Evolutionary conservation across 2,888 invertebrate genomes (phyloP), one percentile per base, ranked within the genome.

Genomic region (Ommatoiulus sabulosus): DNA sequence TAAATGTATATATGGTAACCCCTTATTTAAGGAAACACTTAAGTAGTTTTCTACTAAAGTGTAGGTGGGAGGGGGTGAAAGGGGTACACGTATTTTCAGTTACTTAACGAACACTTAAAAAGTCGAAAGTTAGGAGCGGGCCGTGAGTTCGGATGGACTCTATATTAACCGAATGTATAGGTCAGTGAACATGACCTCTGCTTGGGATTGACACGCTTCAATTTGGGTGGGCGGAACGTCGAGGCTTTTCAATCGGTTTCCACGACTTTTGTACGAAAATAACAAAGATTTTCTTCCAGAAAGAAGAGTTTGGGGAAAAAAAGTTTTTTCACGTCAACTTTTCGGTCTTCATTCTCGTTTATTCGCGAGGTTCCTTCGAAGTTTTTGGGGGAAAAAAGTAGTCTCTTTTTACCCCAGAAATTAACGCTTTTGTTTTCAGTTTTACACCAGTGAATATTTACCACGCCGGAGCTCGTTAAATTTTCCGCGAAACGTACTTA

Each of bases 141-240:
- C 8, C 72, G 24, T 72, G 20, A 72, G 72, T 72, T 72, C 72
- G 24, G 72, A 72, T 72, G 24, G 72, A 72, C 24, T 72, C 24
- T 24, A n/a, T n/a, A 72, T 72, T 72, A 72, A 72, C 20, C 72
- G 6, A 72, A 24, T 24, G 72, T 24, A 72, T 24, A 72, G 72
- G 72, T 72, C 72, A n/a, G 7, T 72, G 72, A 72, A 72, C 24
- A 72, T 72, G 72, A 72, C 20, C 72, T 24, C 72, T 72, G 72
- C 24, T n/a, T 63, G n/a, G n/a, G n/a, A 63, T n/a, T 63, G 63
- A 63, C 17, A n/a, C 72, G 20, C 72, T 24, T 72, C 72, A 72
- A 72, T 52, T 72, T 24, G 24, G 24, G 24, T 72, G 72, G 72
- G 5, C 72, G 24, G 24, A 72, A 24, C 72, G 6, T 72, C 7